These are phyloP conservation scores for Arrhopalites spinosus DNA, from an alignment of 2,888 invertebrate genomes.

Conservation along the genomic window DNA sequence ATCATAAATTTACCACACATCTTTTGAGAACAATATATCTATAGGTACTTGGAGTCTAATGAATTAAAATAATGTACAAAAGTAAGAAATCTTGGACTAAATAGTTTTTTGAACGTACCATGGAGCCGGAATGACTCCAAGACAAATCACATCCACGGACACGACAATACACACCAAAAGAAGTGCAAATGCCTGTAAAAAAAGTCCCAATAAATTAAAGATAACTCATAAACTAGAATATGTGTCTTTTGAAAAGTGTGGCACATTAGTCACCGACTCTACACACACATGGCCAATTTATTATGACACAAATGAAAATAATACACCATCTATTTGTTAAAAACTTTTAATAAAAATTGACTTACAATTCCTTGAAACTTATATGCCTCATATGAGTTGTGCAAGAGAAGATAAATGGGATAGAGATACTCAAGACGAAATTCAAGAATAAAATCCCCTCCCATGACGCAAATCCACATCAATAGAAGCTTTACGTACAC, in stretches of 20 bases:
- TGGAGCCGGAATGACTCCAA: constrained; percentile 55
- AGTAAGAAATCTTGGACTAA: no score
- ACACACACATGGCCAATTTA: no score
- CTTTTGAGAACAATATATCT: no score
- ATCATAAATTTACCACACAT: no score
- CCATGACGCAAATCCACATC: constrained; percentile 56
- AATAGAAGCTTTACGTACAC: constrained; percentile 56
- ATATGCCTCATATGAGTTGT: constrained; percentile 56
- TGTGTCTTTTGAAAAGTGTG: no score
- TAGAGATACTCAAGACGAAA: constrained; percentile 56
- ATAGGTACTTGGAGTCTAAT: no score
- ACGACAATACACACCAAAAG: constrained; percentile 56
- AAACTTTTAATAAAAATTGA: constrained; percentile 22
- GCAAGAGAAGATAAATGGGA: constrained; percentile 56
- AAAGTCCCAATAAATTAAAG: constrained; percentile 3
- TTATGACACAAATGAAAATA: no score
- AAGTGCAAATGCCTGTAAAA: constrained; percentile 54
- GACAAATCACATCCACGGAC: constrained; percentile 56
- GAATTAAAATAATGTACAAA: no score
- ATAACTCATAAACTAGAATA: background rate
- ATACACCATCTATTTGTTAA: no score
- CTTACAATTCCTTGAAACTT: constrained; percentile 57
- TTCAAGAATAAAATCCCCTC: constrained; percentile 55
- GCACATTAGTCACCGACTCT: no score
- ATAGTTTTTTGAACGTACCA: constrained; percentile 28